These are phyloP conservation scores for Macaria liturata DNA, from an alignment of 2,888 invertebrate genomes.

Conservation along the genomic window DNA sequence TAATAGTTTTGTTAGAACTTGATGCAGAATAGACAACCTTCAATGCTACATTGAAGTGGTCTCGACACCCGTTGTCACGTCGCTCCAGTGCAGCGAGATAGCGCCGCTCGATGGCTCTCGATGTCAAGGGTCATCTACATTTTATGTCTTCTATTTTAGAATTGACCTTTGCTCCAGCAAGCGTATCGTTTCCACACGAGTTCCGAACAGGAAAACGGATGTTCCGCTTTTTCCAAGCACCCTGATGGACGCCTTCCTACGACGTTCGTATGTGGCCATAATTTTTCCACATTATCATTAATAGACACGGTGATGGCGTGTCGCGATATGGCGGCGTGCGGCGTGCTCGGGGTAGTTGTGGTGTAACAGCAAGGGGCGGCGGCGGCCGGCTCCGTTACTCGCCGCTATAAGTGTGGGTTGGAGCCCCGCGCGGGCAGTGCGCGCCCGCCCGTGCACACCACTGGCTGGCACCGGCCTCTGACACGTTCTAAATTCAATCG, in stretches of 20 bases:
- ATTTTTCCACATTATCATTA: conserved; percentile 55
- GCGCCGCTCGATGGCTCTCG: conserved; percentile 24
- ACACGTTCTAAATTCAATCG: conserved; percentile 43
- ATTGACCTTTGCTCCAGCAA: conserved; percentile 45
- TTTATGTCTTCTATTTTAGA: conserved; percentile 36
- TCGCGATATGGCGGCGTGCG: conserved; percentile 43
- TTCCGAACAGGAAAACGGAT: conserved; percentile 32
- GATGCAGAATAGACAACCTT: not conserved
- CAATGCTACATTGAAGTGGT: conserved; percentile 28
- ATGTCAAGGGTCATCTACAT: conserved; percentile 38
- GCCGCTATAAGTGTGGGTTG: conserved; percentile 69
- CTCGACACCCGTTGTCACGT: conserved; percentile 18
- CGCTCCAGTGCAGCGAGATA: conserved; percentile 18
- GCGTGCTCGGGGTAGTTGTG: conserved; percentile 65
- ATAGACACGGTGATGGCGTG: conserved; percentile 56
- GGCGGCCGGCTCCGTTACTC: conserved; percentile 51
- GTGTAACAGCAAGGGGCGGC: conserved; percentile 65
- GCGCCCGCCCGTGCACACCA: conserved; percentile 73
- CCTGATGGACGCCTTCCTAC: conserved; percentile 41
- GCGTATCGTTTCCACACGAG: conserved; percentile 31
- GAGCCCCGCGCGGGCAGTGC: conserved; percentile 69
- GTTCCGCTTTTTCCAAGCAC: conserved; percentile 31
- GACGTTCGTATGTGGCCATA: conserved; percentile 34
- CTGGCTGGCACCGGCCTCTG: conserved; percentile 65
- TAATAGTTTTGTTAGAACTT: not conserved